Evolutionary conservation across 2,113 vertebrate genomes (phyloP), one percentile per base, ranked within the genome.

Genomic region (Brachyhypopomus occidentalis): DNA sequence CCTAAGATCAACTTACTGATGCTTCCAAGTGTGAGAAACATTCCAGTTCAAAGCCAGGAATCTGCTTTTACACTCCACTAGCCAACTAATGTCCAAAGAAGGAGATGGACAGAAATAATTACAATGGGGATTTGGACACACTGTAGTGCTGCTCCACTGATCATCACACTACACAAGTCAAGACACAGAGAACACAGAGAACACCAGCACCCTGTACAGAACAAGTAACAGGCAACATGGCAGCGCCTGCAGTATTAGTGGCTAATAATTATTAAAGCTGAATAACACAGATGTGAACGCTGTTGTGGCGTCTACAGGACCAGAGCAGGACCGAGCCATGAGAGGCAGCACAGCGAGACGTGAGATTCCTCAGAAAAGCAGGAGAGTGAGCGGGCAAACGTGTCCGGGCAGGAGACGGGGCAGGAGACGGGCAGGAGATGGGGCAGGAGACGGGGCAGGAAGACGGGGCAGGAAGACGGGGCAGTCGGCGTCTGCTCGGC

Each of bases 391-490:
- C n/a, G 66, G 34, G 16, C 30, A 52, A 38, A 79, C 70, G 74
- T 72, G 60, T 48, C 58, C 25, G 75, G 71, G 63, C 55, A 62
- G 72, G 41, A 78, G 22, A 83, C 60, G 2, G 23, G 52, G 74
- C 52, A 30, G 62, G n/a, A n/a, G n/a, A n/a, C 25, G 75, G 71
- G 63, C 55, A 62, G 72, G 41, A 78, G 22, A 83, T 45, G 2
- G n/a, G n/a, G 66, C 30, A 25, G 30, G 5, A 60, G 2, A 67
- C 2, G 23, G 66, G 55, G 52, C n/a, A 66, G 34, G 16, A 22
- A 52, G 41, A 79, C 70, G 74, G 75, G 71, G 63, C 55, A 62
- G 72, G 41, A 78, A n/a, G 22, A 83, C 60, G 2, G 23, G 52
- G 74, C 52, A 30, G 62, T 67, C 75, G 34, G 45, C 34, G 30